A percentile compares a stretch with the other conserved stretches of the same genome.
Evolutionary conservation across 2,113 vertebrate genomes (phyloP).

Genomic region (Pteruthius melanotis): DNA sequence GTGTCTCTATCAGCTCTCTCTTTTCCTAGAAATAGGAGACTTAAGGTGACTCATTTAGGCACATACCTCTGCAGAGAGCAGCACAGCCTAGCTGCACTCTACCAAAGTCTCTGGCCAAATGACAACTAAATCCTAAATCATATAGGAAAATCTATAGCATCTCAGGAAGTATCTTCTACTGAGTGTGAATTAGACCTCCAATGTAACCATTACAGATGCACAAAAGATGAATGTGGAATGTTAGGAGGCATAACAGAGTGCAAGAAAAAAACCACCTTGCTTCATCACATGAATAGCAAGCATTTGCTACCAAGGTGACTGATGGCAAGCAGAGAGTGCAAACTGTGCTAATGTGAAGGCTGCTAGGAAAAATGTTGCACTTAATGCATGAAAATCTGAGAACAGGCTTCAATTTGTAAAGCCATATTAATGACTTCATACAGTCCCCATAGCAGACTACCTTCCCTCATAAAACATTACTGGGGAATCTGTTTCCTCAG

Average conservation of each 20-base stretch:
- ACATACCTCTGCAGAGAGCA: background rate
- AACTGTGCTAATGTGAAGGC: background rate
- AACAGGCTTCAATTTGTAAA: background rate
- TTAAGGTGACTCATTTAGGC: background rate
- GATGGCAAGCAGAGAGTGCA: background rate
- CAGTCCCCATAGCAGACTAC: background rate
- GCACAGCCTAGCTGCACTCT: background rate
- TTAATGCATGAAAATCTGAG: background rate
- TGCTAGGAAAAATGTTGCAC: background rate
- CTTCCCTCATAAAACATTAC: fast-evolving
- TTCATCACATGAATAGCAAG: background rate
- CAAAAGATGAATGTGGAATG: background rate
- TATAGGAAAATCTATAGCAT: background rate
- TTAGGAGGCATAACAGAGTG: background rate
- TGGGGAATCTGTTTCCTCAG: background rate
- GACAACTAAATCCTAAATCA: background rate
- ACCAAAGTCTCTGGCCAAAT: background rate
- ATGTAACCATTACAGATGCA: background rate
- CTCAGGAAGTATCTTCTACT: background rate
- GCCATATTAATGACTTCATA: background rate
- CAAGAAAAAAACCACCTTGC: background rate
- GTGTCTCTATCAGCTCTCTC: background rate
- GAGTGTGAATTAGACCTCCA: background rate
- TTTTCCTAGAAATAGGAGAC: background rate
- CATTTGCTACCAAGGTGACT: background rate